These are phyloP conservation scores for Hymenopus coronatus DNA, from an alignment of 2,888 invertebrate species.

Conservation along the genomic window DNA sequence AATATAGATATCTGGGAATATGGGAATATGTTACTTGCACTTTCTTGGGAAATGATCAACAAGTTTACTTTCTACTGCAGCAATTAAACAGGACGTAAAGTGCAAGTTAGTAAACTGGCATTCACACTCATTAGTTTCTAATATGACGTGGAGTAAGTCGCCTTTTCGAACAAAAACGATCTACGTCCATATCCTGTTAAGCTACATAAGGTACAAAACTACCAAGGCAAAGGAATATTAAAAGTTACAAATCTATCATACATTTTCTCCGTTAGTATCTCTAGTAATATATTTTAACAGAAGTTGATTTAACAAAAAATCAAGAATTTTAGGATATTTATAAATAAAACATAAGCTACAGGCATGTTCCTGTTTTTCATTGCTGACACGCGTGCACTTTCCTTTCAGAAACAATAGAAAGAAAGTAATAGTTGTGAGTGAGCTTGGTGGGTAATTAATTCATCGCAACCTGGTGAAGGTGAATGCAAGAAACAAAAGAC, in stretches of 20 bases:
- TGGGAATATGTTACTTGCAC: background rate
- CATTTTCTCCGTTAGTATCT: no score
- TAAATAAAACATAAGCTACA: no score
- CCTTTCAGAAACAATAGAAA: background rate
- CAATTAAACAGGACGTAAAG: background rate
- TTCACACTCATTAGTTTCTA: background rate
- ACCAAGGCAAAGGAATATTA: background rate
- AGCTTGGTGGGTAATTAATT: background rate
- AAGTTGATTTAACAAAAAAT: no score
- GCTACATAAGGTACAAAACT: no score
- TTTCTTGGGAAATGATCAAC: background rate
- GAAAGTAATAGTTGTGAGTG: background rate
- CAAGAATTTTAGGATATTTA: no score
- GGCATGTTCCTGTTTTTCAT: background rate
- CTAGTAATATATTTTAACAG: no score
- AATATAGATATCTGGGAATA: no score
- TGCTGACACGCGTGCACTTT: background rate
- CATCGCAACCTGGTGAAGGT: background rate
- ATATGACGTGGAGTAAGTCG: background rate
- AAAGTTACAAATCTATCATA: background rate
- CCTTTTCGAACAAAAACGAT: background rate
- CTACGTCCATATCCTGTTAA: background rate
- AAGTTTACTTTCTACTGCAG: background rate
- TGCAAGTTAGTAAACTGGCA: background rate
- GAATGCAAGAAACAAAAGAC: background rate